These are phyloP conservation scores for Halcyon chelicuti DNA, from an alignment of 2,797 vertebrate genomes.

Conservation along the genomic window DNA sequence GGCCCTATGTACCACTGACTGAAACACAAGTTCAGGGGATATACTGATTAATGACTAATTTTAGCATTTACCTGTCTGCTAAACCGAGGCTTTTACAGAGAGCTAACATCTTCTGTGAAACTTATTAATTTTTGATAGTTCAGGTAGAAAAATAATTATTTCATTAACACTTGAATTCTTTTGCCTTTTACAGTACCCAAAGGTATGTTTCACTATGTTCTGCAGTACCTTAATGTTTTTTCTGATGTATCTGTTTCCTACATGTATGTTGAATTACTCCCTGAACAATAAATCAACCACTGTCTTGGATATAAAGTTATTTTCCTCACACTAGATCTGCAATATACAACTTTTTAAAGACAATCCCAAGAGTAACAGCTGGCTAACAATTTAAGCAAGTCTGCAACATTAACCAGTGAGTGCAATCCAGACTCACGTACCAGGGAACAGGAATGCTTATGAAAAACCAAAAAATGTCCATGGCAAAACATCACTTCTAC, in stretches of 20 bases:
- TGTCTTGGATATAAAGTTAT: constrained; percentile 18
- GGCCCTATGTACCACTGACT: neutral
- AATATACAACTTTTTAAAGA: neutral
- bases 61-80: neutral
- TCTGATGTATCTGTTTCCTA: constrained; percentile 24
- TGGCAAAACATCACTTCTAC: neutral
- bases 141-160: constrained; percentile 32
- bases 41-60: neutral
- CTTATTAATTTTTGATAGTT: neutral
- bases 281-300: constrained; percentile 26
- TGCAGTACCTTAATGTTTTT: neutral
- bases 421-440: neutral
- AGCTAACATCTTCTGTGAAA: neutral
- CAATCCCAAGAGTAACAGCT: constrained; percentile 29
- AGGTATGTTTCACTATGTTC: neutral
- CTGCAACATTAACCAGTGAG: constrained; percentile 9
- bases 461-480: neutral
- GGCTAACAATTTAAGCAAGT: constrained; percentile 24
- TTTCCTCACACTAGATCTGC: constrained; percentile 15
- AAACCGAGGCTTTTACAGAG: neutral
- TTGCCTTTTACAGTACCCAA: neutral
- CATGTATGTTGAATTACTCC: constrained; percentile 31
- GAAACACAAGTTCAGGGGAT: neutral
- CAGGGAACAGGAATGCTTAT: neutral
- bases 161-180: constrained; percentile 31